A percentile compares a stretch with the other conserved stretches of the same genome.
Conservation (phyloP, 92 coral and sea anemone genomes). For the Isaurus tuberculatus region DNA sequence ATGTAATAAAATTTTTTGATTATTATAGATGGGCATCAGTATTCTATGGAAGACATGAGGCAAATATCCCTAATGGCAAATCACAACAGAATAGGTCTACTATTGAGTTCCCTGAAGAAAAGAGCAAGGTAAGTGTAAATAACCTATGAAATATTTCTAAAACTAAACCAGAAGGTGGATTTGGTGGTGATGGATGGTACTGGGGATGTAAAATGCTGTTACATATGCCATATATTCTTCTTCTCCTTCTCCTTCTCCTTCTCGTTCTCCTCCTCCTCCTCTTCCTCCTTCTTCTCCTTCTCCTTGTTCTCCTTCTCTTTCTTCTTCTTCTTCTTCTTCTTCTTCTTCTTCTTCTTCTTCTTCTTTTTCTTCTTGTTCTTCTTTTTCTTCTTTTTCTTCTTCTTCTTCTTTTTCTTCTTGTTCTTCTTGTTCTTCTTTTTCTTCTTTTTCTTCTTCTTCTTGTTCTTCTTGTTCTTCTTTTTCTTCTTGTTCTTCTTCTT, state of each 20-base stretch:
- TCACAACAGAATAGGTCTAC: constrained; percentile 52
- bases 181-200: too few relatives aligned
- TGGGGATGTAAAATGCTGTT: too few relatives aligned
- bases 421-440: background rate
- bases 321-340: background rate
- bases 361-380: background rate
- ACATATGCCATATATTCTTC: too few relatives aligned
- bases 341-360: background rate
- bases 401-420: background rate
- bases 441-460: too few relatives aligned
- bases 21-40: constrained; percentile 84
- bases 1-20: too few relatives aligned
- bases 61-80: constrained; percentile 25
- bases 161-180: background rate
- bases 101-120: constrained; percentile 78
- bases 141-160: too few relatives aligned
- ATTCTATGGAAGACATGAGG: constrained; percentile 75
- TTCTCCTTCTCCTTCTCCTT: too few relatives aligned
- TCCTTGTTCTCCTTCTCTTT: background rate
- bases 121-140: constrained; percentile 60
- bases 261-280: too few relatives aligned
- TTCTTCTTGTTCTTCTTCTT: too few relatives aligned
- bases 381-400: background rate
- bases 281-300: background rate
- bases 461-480: background rate